Evolutionary conservation across 2,797 vertebrate species (phyloP), one percentile per base, ranked within the genome.

Genomic region (Bradypodion pumilum): DNA sequence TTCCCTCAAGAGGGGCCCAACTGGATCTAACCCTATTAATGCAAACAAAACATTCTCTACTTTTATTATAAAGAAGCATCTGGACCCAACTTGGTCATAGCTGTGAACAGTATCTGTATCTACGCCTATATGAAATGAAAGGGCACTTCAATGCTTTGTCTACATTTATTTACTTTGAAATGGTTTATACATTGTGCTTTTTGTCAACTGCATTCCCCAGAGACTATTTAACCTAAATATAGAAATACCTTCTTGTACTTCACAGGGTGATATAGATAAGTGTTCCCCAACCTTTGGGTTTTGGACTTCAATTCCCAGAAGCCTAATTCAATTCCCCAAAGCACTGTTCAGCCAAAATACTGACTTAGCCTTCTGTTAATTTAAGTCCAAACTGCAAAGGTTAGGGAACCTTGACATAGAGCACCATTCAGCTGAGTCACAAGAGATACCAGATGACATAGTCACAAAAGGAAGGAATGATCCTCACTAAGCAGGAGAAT

Each of bases 391-490:
- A n/a, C n/a, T n/a, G n/a, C n/a, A n/a, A n/a, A n/a, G n/a, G n/a
- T n/a, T n/a, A n/a, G n/a, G n/a, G n/a, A n/a, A n/a, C n/a, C n/a
- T n/a, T n/a, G n/a, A n/a, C 23, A 84, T 46, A 89, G 87, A 91
- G 46, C 62, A 66, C 12, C 49, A 27, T 80, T 88, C 72, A 69
- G 60, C 81, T 89, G 86, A 76, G 37, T 85, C 90, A 90, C 80
- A 84, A 78, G 84, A 88, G 79, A 84, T 77, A 52, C 15, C 77
- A 79, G 40, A 69, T 63, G 29, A 88, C 70, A 78, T 23, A 92
- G 79, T 85, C 40, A 82, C 29, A 40, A 0, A 65, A 6, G 35
- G 35, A 87, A 79, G 83, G 19, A 63, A 72, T 15, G 32, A 49
- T 35, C 78, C 82, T 91, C 73, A 66, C 7, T 72, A 70, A 70